Evolutionary conservation across 2,113 vertebrate genomes (phyloP), one percentile per base, ranked within the genome.

Genomic region (Holacanthus passer): DNA sequence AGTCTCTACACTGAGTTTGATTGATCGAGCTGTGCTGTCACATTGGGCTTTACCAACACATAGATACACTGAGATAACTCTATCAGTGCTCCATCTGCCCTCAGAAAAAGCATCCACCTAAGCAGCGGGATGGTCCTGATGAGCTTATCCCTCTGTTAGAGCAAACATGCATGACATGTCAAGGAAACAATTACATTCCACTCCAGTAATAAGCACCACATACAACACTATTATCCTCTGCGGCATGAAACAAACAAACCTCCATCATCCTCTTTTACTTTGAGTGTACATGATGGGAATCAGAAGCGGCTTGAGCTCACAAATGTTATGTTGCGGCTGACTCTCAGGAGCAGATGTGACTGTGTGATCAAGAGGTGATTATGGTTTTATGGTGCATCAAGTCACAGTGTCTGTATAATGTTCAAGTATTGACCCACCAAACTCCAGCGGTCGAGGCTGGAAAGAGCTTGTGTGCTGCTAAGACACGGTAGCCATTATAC

Each of bases 401-500:
- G 45, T 65, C 74, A 68, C 7, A 78, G n/a, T 14, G 29, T 65
- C 43, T 60, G 41, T 50, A 56, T 63, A 68, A 73, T 47, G 43
- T 81, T 70, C 11, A 76, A 73, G 67, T 7, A 48, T 29, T 68
- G 77, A 82, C 71, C 75, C 62, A 64, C 60, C 72, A 70, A 76
- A 67, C 58, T 52, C 24, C 32, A 64, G 20, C 39, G 45, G 64
- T 53, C 0, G 10, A 75, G 27, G 24, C 20, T 39, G 48, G 62
- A 50, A 12, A 58, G n/a, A 22, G 24, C 52, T 58, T 66, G n/a
- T 8, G 16, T 35, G 29, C 53, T 20, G 39, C 55, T 69, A 47
- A 78, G 73, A 85, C 63, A 50, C 55, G 63, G 76, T 63, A 71
- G 60, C 47, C 35, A 79, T 71, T n/a, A 84, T 75, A 53, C 39